A percentile compares a stretch with the other conserved stretches of the same genome.
Evolutionary conservation across 2,888 invertebrate genomes (phyloP).

Genomic region (Myathropa florea): DNA sequence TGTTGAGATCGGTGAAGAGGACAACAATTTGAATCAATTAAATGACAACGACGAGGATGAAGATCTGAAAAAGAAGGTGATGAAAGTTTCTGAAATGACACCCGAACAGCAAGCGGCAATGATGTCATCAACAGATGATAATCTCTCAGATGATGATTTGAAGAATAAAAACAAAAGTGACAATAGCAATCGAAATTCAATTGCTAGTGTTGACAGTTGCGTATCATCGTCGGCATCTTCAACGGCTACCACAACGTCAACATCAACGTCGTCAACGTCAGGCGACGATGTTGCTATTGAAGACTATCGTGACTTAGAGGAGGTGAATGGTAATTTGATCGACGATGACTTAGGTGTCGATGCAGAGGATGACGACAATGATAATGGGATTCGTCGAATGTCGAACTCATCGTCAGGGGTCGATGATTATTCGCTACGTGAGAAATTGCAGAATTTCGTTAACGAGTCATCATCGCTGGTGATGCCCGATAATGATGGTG

Average conservation of each 20-base stretch:
- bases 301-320: slow-evolving; percentile 77
- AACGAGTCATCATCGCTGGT: slow-evolving; percentile 74
- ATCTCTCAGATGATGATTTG: slow-evolving; percentile 65
- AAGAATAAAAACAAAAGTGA: slow-evolving; percentile 60
- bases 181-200: slow-evolving; percentile 77
- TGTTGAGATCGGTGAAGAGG: slow-evolving; percentile 21
- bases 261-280: slow-evolving; percentile 71
- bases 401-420: slow-evolving; percentile 78
- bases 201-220: slow-evolving; percentile 79
- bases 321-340: slow-evolving; percentile 77
- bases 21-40: slow-evolving; percentile 55
- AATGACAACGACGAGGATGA: slow-evolving; percentile 67
- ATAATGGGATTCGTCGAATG: slow-evolving; percentile 72
- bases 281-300: slow-evolving; percentile 75
- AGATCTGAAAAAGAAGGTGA: slow-evolving; percentile 28
- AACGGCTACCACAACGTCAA: slow-evolving; percentile 72
- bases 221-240: slow-evolving; percentile 76
- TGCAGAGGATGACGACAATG: slow-evolving; percentile 71
- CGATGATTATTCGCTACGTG: slow-evolving; percentile 79
- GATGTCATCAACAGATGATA: slow-evolving; percentile 60
- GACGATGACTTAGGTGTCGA: slow-evolving; percentile 72
- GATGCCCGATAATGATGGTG: slow-evolving; percentile 35
- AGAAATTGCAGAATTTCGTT: slow-evolving; percentile 79
- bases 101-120: slow-evolving; percentile 60
- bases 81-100: slow-evolving; percentile 37